Evolutionary conservation across 2,113 vertebrate species (phyloP).

Genomic region (Syngnathus scovelli): DNA sequence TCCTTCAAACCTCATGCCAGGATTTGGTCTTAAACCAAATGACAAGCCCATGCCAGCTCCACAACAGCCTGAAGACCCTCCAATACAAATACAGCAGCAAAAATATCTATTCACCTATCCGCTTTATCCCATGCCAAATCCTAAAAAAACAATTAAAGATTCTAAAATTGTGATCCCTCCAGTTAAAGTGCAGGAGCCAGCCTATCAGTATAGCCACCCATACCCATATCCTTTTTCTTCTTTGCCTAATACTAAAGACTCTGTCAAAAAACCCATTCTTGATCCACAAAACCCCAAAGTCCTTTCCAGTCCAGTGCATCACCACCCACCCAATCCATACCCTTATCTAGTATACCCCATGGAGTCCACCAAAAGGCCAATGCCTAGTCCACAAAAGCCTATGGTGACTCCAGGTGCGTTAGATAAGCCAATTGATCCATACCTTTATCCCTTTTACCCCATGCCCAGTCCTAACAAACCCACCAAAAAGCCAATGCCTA

Average conservation of each 20-base stretch:
- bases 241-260: background rate
- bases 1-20: background rate
- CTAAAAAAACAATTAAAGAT: background rate
- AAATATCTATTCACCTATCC: background rate
- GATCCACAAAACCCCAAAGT: background rate
- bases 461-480: background rate
- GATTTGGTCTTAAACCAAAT: background rate
- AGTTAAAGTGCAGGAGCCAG: background rate
- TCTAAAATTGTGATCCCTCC: background rate
- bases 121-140: background rate
- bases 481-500: background rate
- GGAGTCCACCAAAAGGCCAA: background rate
- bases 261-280: background rate
- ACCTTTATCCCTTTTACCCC: background rate
- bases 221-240: background rate
- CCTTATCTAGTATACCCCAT: background rate
- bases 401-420: background rate
- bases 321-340: background rate
- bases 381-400: background rate
- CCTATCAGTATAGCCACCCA: background rate
- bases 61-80: background rate
- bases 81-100: background rate
- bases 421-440: background rate
- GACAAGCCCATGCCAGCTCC: background rate
- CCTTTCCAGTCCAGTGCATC: background rate